A percentile compares a stretch with the other conserved stretches of the same genome.
Evolutionary conservation across 2,113 vertebrate genomes (phyloP).

Genomic region (Corydoras maculifer): DNA sequence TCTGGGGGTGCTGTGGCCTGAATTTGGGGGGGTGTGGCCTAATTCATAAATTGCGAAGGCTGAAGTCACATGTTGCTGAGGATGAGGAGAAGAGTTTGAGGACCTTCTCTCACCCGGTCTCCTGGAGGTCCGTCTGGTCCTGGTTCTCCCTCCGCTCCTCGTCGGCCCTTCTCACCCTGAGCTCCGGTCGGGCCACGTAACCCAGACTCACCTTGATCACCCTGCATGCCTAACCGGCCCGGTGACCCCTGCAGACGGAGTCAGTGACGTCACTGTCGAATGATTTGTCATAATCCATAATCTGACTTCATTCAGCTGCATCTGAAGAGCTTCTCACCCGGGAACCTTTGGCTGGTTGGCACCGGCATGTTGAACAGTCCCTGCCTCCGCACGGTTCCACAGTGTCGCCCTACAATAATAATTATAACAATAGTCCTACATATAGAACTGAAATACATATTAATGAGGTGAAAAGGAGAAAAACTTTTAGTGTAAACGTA

Average conservation of each 20-base stretch:
- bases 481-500: too few species aligned
- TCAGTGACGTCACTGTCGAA: too few species aligned
- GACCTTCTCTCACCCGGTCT: conserved; percentile 20
- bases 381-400: conserved; percentile 57
- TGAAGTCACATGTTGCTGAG: too few species aligned
- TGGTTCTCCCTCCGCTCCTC: conserved; percentile 20
- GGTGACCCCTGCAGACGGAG: conserved; percentile 39
- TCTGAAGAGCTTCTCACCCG: conserved; percentile 46
- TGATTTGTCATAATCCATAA: too few species aligned
- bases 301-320: neutral
- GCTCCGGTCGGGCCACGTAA: conserved; percentile 58
- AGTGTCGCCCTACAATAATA: conserved; percentile 59
- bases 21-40: too few species aligned
- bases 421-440: neutral
- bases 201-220: conserved; percentile 58
- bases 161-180: conserved; percentile 49
- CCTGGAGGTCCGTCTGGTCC: conserved; percentile 22
- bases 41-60: too few species aligned
- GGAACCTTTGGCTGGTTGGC: conserved; percentile 65
- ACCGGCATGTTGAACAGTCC: conserved; percentile 61
- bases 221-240: conserved; percentile 45
- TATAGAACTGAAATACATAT: too few species aligned
- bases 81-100: neutral
- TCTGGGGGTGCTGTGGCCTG: too few species aligned
- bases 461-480: too few species aligned